A percentile compares a stretch with the other conserved stretches of the same genome.
These are phyloP conservation scores for Atherinomorus stipes DNA, from an alignment of 2,113 vertebrate species.

Conservation along the genomic window DNA sequence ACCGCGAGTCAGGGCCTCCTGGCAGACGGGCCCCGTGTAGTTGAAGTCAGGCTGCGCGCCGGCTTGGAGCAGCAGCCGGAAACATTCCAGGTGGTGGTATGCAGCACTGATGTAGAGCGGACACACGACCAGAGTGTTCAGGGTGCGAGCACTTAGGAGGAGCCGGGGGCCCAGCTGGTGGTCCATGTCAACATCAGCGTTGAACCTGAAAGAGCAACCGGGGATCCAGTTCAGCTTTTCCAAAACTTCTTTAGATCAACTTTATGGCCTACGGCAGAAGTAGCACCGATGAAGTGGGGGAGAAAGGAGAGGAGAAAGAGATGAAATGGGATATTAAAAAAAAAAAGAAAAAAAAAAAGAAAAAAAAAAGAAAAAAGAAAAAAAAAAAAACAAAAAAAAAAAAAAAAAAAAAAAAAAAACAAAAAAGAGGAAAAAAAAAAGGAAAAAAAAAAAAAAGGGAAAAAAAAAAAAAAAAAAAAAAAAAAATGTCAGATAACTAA, in stretches of 20 bases:
- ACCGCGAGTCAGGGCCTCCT: slow-evolving; percentile 85
- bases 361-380: too few relatives aligned
- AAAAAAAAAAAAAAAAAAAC: too few relatives aligned
- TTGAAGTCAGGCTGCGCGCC: slow-evolving; percentile 95
- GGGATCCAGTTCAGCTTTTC: not conserved
- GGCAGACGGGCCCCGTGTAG: slow-evolving; percentile 89
- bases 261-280: too few relatives aligned
- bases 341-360: too few relatives aligned
- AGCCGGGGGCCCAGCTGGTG: slow-evolving; percentile 84
- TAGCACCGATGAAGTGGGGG: too few relatives aligned
- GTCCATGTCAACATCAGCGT: slow-evolving; percentile 92
- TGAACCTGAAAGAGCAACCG: slow-evolving; percentile 80
- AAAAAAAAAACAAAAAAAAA: too few relatives aligned
- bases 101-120: slow-evolving; percentile 94
- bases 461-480: too few relatives aligned
- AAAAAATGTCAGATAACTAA: too few relatives aligned
- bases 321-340: too few relatives aligned
- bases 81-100: slow-evolving; percentile 93
- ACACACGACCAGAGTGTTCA: slow-evolving; percentile 92
- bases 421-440: too few relatives aligned
- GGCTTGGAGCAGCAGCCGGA: slow-evolving; percentile 89
- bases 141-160: slow-evolving; percentile 83
- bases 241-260: not conserved
- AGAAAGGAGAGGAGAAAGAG: too few relatives aligned
- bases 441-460: too few relatives aligned